These are phyloP conservation scores for Ptychoptera contaminata DNA, from an alignment of 2,888 invertebrate genomes.

Conservation along the genomic window DNA sequence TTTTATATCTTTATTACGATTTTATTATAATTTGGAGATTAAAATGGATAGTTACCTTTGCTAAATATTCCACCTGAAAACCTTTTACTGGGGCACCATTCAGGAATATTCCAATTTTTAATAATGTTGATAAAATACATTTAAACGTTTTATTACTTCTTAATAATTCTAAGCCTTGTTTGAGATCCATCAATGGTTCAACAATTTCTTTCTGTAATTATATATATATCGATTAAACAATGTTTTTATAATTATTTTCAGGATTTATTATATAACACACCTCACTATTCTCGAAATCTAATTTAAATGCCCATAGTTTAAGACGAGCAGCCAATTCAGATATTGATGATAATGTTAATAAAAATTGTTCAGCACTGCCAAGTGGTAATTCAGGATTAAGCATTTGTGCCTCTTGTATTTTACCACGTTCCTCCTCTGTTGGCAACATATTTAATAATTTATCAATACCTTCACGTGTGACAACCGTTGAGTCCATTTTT, in stretches of 20 bases:
- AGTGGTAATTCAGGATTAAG: slow-evolving; percentile 29
- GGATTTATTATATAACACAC: slow-evolving; percentile 30
- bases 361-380: slow-evolving; percentile 95
- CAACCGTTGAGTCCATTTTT: slow-evolving; percentile 98
- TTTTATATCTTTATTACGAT: too few relatives aligned
- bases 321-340: slow-evolving; percentile 86
- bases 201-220: slow-evolving; percentile 79
- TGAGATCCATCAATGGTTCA: slow-evolving; percentile 96
- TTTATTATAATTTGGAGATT: too few relatives aligned
- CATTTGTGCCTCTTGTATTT: slow-evolving; percentile 85
- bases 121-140: slow-evolving; percentile 80
- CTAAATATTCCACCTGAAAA: slow-evolving; percentile 92
- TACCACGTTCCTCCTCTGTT: slow-evolving; percentile 88
- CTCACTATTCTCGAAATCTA: slow-evolving; percentile 95
- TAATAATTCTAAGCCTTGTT: slow-evolving; percentile 86
- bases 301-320: slow-evolving; percentile 94
- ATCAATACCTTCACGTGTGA: slow-evolving; percentile 96
- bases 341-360: slow-evolving; percentile 90
- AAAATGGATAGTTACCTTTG: too few relatives aligned
- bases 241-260: slow-evolving; percentile 5
- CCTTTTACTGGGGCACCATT: slow-evolving; percentile 89
- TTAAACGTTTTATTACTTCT: slow-evolving; percentile 88
- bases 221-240: slow-evolving; percentile 8
- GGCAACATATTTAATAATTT: slow-evolving; percentile 96
- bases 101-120: slow-evolving; percentile 91